Percentiles rank a stretch among this genome's conserved stretches.
phyloP scores from a whole-genome alignment of 2,113 vertebrate species.

The Syngnathus typhle region DNA sequence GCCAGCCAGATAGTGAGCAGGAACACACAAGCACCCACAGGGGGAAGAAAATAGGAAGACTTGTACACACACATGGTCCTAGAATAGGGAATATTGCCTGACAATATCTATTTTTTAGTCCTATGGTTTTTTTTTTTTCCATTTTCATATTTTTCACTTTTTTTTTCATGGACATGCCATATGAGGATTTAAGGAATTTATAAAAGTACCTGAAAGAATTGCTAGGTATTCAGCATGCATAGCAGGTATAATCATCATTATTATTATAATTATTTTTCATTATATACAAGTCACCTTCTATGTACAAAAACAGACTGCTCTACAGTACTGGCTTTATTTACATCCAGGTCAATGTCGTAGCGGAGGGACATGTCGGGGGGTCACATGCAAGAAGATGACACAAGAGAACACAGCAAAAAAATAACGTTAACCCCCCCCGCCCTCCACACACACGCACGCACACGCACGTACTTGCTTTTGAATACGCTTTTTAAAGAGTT shows the following conservation, averaged over 20 bases:
- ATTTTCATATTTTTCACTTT: constrained; percentile 38
- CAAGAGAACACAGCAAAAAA: constrained; percentile 51
- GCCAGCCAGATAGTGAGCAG: constrained; percentile 67
- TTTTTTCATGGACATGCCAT: constrained; percentile 84
- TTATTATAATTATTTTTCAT: neutral
- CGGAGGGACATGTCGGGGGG: constrained; percentile 26
- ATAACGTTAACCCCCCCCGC: constrained; percentile 39
- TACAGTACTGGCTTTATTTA: constrained; percentile 84
- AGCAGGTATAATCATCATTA: constrained; percentile 53
- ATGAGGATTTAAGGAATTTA: constrained; percentile 81
- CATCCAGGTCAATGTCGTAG: constrained; percentile 67
- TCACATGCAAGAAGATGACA: constrained; percentile 65
- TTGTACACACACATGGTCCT: constrained; percentile 43
- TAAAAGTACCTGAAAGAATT: constrained; percentile 99
- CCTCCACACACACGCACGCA: constrained; percentile 6
- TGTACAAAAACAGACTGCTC: constrained; percentile 78
- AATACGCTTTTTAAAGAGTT: constrained; percentile 48
- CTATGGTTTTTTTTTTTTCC: constrained; percentile 57
- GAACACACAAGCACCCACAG: constrained; percentile 68
- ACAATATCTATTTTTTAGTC: constrained; percentile 49
- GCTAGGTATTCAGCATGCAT: constrained; percentile 94
- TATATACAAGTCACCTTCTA: constrained; percentile 79
- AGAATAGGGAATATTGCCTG: constrained; percentile 65
- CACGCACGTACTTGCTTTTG: constrained; percentile 45
- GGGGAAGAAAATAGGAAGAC: constrained; percentile 72